A percentile compares a stretch with the other conserved stretches of the same genome.
Evolutionary conservation across 2,888 invertebrate genomes (phyloP).

Genomic region (Spialia ferax): DNA sequence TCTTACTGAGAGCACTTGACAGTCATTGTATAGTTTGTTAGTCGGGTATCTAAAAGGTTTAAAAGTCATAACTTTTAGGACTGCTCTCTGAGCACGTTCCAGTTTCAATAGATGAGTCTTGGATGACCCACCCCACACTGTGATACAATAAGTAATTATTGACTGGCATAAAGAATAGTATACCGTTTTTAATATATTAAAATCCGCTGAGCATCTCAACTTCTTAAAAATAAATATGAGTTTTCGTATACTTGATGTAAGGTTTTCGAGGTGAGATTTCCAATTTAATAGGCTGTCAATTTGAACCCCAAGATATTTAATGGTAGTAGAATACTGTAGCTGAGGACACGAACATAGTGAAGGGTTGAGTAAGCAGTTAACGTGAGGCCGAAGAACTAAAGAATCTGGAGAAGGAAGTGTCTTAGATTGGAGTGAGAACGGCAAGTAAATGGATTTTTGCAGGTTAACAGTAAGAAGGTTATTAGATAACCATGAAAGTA

Average conservation of each 20-base stretch:
- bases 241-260: conserved; percentile 41
- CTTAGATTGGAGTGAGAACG: conserved; percentile 5
- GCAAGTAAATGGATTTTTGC: not conserved
- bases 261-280: conserved; percentile 32
- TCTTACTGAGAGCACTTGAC: conserved; percentile 14
- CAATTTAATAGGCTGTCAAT: conserved; percentile 10
- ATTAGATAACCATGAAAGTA: conserved; percentile 10
- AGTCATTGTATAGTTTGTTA: not conserved
- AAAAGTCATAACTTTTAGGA: conserved; percentile 18
- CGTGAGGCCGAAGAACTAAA: not conserved
- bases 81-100: conserved; percentile 24
- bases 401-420: not conserved
- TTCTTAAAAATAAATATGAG: conserved; percentile 42
- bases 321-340: not conserved
- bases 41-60: conserved; percentile 23
- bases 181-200: conserved; percentile 37
- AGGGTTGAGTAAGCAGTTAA: not conserved
- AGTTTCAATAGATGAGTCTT: conserved; percentile 21
- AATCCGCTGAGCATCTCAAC: conserved; percentile 38
- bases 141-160: conserved; percentile 43
- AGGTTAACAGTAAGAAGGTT: conserved; percentile 19
- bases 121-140: conserved; percentile 42
- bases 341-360: conserved; percentile 1
- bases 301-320: conserved; percentile 16
- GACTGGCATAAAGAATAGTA: conserved; percentile 45